These are phyloP conservation scores for Euphydryas editha DNA, from an alignment of 2,888 invertebrate genomes.

Conservation along the genomic window DNA sequence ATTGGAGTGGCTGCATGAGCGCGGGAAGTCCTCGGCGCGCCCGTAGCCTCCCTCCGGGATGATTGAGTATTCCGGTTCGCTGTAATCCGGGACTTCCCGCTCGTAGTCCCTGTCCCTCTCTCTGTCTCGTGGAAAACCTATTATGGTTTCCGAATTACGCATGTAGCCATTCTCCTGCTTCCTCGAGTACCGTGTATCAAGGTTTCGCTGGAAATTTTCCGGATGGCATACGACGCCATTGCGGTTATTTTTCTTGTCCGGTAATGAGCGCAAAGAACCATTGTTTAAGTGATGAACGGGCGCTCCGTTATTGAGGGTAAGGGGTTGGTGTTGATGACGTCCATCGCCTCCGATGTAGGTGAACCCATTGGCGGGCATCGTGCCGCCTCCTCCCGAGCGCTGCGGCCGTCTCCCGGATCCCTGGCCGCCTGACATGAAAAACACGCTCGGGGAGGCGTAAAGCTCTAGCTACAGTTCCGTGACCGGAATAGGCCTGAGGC, in stretches of 20 bases:
- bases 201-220: conserved; percentile 79
- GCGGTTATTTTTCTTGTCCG: conserved; percentile 77
- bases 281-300: conserved; percentile 79
- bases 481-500: conserved; percentile 89
- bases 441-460: conserved; percentile 94
- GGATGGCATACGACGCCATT: conserved; percentile 76
- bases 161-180: conserved; percentile 81
- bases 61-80: conserved; percentile 80
- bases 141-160: conserved; percentile 74
- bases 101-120: conserved; percentile 61
- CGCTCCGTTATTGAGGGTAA: conserved; percentile 80
- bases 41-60: conserved; percentile 73
- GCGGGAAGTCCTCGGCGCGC: conserved; percentile 67
- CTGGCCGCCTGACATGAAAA: conserved; percentile 87
- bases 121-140: conserved; percentile 67
- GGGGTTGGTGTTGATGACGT: conserved; percentile 79
- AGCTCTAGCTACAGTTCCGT: conserved; percentile 98
- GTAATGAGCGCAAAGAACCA: conserved; percentile 77
- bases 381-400: conserved; percentile 81
- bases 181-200: conserved; percentile 76
- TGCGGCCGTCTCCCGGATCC: conserved; percentile 78
- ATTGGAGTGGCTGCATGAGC: conserved; percentile 76
- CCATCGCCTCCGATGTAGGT: conserved; percentile 89
- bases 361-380: conserved; percentile 89
- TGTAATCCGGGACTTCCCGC: conserved; percentile 66